phyloP scores from a whole-genome alignment of 1,140 invertebrate species.

The Listronotus bonariensis region DNA sequence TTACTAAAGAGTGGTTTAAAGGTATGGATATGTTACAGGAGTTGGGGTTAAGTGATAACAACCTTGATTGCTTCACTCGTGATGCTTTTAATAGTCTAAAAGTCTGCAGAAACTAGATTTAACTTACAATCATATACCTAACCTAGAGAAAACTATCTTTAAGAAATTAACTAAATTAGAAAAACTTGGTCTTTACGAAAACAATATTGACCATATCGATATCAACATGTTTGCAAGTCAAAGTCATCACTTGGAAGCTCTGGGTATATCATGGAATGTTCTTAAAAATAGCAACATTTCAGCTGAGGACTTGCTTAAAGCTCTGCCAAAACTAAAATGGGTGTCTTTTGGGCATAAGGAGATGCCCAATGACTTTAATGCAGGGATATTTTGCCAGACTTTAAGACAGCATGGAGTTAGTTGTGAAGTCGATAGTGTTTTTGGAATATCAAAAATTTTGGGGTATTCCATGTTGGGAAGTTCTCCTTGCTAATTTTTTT shows the following conservation, averaged over 20 bases:
- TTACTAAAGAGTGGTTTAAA: conserved; percentile 28
- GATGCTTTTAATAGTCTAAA: conserved; percentile 22
- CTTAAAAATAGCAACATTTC: conserved; percentile 11
- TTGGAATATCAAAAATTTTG: conserved; percentile 16
- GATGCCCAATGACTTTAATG: conserved; percentile 21
- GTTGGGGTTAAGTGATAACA: conserved; percentile 10
- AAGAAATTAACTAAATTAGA: conserved; percentile 21
- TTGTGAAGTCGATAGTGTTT: conserved; percentile 17
- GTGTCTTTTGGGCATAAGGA: conserved; percentile 21
- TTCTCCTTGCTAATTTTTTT: too few species aligned
- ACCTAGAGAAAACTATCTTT: conserved; percentile 16
- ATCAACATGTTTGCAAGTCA: conserved; percentile 4
- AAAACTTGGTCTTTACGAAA: conserved; percentile 20
- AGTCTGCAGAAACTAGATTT: conserved; percentile 19
- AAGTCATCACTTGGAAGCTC: conserved; percentile 6
- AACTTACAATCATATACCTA: conserved; percentile 21
- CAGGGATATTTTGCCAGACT: conserved; percentile 20
- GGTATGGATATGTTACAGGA: conserved; percentile 11
- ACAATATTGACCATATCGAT: conserved; percentile 22
- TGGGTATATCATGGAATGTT: conserved; percentile 18
- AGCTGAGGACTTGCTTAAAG: conserved; percentile 11
- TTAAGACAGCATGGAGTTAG: conserved; percentile 11
- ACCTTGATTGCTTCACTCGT: conserved; percentile 7
- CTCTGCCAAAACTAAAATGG: conserved; percentile 16
- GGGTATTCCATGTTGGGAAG: neutral